These are phyloP conservation scores for Acanthis flammea DNA, from an alignment of 2,797 vertebrate species.

Conservation along the genomic window DNA sequence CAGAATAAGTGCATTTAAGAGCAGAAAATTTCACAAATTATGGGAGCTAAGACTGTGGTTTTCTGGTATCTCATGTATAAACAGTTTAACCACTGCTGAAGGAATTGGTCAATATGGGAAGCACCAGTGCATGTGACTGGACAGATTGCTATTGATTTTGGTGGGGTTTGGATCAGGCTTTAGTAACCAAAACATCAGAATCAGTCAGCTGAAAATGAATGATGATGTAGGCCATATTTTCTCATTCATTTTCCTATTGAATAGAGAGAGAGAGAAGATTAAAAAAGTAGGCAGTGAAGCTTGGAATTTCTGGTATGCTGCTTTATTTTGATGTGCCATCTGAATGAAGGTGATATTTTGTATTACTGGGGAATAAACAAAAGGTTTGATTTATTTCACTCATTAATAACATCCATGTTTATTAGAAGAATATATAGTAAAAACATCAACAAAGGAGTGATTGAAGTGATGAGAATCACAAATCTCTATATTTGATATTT, in stretches of 20 bases:
- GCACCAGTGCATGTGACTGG: not conserved
- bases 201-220: not conserved
- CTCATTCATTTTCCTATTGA: not conserved
- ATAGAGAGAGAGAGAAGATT: not conserved
- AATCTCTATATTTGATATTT: not conserved
- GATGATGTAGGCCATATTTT: not conserved
- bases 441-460: not conserved
- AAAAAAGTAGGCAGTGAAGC: rapidly evolving
- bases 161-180: not conserved
- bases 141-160: not conserved
- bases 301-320: not conserved
- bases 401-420: not conserved
- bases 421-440: not conserved
- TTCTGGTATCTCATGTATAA: not conserved
- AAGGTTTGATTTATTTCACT: not conserved
- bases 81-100: not conserved
- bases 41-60: not conserved
- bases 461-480: not conserved
- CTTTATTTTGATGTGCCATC: not conserved
- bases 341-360: not conserved
- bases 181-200: not conserved
- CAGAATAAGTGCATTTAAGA: not conserved
- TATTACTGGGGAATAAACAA: not conserved
- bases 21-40: not conserved
- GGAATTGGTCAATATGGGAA: not conserved